Base-by-base conservation (phyloP, 2,797 vertebrate genomes). In the Crocidura indochinensis region DNA sequence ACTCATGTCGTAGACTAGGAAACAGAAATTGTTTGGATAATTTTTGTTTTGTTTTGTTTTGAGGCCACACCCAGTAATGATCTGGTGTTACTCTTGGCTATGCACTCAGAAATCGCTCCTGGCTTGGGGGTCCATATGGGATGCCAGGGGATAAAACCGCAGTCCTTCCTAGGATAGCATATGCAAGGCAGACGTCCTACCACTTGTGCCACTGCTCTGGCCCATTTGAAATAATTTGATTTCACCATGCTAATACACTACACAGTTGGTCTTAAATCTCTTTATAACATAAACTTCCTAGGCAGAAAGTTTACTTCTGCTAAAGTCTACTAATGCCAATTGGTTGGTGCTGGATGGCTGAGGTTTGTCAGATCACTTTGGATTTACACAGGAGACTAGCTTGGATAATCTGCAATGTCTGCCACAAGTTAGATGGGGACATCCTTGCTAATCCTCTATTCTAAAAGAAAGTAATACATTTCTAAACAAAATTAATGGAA, bases 191-290 rank as follows among this genome's bases (percentile, higher is more conserved):
- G 38, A 38, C 38, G 5, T 38, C 38, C 38, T 38, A 38, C 38
- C 38, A 38, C 38, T 38, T 38, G 38, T 38, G 38, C 38, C 38
- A 38, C 38, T 38, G 38, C 38, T 38, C 38, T 38, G 38, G 60
- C 31, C 72, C 93, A 26, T 87, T 84, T 94, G 67, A 69, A 85
- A 95, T 92, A 95, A 69, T 90, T 88, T 83, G 12, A 44, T 47
- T 88, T 76, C 51, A 38, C 60, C 64, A 90, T 15, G 0, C 76
- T 68, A 84, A 3, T 56, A 72, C 29, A 8, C 6, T 7, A 22
- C 19, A 46, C 24, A 2, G 0, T 51, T 56, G 26, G 29, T 91
- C 79, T 72, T 7, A 0, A 71, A 27, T 83, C 80, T 87, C 22
- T 69, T 65, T 44, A 72, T 6, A 89, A 72, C 2, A 4, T 38